phyloP scores from a whole-genome alignment of 1,140 invertebrate species.

The Rhyzopertha dominica region DNA sequence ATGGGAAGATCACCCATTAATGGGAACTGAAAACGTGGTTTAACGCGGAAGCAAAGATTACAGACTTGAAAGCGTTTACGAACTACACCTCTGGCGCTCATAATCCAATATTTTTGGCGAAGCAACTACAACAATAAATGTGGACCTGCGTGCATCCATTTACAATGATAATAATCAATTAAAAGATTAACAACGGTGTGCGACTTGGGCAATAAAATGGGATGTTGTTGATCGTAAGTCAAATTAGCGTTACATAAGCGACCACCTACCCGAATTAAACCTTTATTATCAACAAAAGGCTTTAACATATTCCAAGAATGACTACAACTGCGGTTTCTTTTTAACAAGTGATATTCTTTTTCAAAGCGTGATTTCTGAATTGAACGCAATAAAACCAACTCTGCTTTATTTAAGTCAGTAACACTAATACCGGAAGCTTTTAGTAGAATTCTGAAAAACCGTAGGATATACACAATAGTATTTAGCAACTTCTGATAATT shows the following conservation, averaged over 20 bases:
- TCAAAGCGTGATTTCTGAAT: neutral
- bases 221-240: conserved; percentile 1
- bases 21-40: conserved; percentile 2
- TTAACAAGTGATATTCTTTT: neutral
- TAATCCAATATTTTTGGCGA: conserved; percentile 2
- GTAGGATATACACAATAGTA: conserved; percentile 8
- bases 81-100: conserved; percentile 1
- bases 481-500: conserved; percentile 13
- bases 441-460: neutral
- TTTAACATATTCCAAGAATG: no score
- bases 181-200: neutral
- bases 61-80: conserved; percentile 7
- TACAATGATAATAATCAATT: conserved; percentile 9
- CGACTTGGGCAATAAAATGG: neutral
- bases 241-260: neutral
- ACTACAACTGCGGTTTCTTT: no score
- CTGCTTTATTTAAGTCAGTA: conserved; percentile 3
- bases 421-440: neutral
- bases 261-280: conserved; percentile 3
- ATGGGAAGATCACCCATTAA: conserved; percentile 18
- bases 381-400: no score
- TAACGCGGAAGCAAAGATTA: conserved; percentile 10
- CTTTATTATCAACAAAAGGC: no score
- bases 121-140: neutral
- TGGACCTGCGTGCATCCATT: conserved; percentile 5